Conservation (phyloP, 2,888 invertebrate genomes). For the Troides oblongomaculatus region DNA sequence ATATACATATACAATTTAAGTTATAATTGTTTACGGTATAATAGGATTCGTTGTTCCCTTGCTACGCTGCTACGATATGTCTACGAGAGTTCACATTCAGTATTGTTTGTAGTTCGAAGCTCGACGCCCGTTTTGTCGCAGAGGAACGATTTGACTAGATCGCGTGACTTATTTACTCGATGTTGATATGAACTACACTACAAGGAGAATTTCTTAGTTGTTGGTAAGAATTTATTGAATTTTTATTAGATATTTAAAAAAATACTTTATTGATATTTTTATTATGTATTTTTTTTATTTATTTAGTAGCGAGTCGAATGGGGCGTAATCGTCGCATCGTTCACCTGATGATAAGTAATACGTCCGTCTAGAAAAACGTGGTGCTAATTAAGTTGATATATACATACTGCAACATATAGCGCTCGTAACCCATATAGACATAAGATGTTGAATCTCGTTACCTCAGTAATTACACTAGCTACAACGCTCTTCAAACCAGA, state of each 20-base stretch:
- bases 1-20: background rate
- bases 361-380: too few species aligned
- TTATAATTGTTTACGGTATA: background rate
- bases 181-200: slow-evolving; percentile 3
- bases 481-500: too few species aligned
- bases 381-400: too few species aligned
- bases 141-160: background rate
- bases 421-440: too few species aligned
- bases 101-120: slow-evolving; percentile 7
- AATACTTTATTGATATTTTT: too few species aligned
- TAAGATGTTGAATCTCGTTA: too few species aligned
- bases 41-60: background rate
- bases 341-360: too few species aligned
- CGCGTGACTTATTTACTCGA: background rate
- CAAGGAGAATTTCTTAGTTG: background rate
- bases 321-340: too few species aligned
- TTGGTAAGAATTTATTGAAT: background rate
- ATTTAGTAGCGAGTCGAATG: too few species aligned
- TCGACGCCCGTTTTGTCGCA: slow-evolving; percentile 15
- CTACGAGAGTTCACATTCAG: slow-evolving; percentile 17
- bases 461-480: too few species aligned
- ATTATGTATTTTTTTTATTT: too few species aligned
- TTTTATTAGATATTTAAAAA: background rate
- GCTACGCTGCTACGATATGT: slow-evolving; percentile 7
- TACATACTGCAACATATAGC: too few species aligned